Evolutionary conservation across 2,888 invertebrate genomes (phyloP), one percentile per base, ranked within the genome.

Genomic region (Pseudococcus viburni): DNA sequence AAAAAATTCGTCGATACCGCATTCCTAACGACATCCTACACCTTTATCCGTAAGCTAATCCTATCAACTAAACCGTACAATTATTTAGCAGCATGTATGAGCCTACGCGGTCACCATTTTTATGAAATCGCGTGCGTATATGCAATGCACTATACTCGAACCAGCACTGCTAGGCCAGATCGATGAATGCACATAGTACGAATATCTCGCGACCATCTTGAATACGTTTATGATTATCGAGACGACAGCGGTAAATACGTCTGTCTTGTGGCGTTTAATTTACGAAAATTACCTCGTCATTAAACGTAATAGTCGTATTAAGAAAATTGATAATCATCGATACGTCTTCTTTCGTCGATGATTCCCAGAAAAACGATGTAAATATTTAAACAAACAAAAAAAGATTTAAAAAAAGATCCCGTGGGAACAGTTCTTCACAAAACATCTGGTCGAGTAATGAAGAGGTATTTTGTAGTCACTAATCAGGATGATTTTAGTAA

Each of bases 1-100:
- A 73, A 73, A 59, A 73, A 73, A 73, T 73, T 73, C 73, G 33
- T 73, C 26, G 26, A 7, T 33, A 73, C 73, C 73, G 17, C 73
- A 73, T 73, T 73, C 73, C 73, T 73, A 73, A 73, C 73, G 73
- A 73, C 73, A 73, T 73, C 73, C 73, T 73, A 73, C 73, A 73
- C 73, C 17, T 73, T 73, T 73, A 73, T 73, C 15, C 73, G 73
- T 73, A 73, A 33, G 73, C 26, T 73, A 73, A 73, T 73, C 73
- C 73, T 73, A 73, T 73, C n/a, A 17, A 68, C 11, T 4, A 12
- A 68, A 68, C n/a, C 59, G 64, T 64, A 64, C 64, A 73, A 73
- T 33, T 33, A 73, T 73, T 73, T 33, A 33, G 73, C 33, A 73
- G 64, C 73, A 33, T 73, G 73, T 73, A 68, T 33, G 73, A 33